A percentile compares a stretch with the other conserved stretches of the same genome.
phyloP scores from a whole-genome alignment of 2,797 vertebrate species.

The Capromys pilorides region DNA sequence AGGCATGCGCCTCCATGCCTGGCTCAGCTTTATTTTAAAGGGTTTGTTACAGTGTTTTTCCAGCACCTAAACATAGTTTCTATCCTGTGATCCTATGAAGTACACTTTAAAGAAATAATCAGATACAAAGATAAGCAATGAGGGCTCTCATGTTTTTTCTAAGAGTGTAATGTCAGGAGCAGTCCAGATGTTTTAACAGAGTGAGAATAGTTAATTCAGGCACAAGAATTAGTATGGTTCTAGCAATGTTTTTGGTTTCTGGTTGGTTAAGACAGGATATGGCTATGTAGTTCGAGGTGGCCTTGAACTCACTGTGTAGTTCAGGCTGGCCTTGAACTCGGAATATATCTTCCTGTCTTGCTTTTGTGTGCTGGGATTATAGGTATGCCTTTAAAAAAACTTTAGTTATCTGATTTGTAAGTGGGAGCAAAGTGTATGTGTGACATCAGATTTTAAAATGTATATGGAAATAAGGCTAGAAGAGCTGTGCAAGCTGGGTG shows the following conservation, averaged over 20 bases:
- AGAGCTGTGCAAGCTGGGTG: not conserved
- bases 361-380: not conserved
- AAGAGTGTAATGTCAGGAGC: not conserved
- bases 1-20: too few relatives aligned
- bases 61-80: not conserved
- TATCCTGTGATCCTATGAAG: not conserved
- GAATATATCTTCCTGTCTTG: not conserved
- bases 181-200: not conserved
- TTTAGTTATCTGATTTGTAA: not conserved
- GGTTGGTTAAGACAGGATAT: not conserved
- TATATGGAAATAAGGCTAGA: not conserved
- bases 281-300: not conserved
- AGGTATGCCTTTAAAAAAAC: not conserved
- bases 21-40: too few relatives aligned
- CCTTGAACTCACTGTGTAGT: not conserved
- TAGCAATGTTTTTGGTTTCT: not conserved
- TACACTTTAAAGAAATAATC: constrained; percentile 19
- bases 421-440: not conserved
- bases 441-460: not conserved
- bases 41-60: not conserved
- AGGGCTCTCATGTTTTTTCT: not conserved
- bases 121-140: not conserved
- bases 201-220: not conserved
- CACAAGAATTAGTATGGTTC: not conserved
- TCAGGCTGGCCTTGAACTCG: not conserved